Percentiles rank a stretch among this genome's conserved stretches.
Conservation (phyloP, 1,140 invertebrate genomes). For the Dolichoris vasculosae region DNA sequence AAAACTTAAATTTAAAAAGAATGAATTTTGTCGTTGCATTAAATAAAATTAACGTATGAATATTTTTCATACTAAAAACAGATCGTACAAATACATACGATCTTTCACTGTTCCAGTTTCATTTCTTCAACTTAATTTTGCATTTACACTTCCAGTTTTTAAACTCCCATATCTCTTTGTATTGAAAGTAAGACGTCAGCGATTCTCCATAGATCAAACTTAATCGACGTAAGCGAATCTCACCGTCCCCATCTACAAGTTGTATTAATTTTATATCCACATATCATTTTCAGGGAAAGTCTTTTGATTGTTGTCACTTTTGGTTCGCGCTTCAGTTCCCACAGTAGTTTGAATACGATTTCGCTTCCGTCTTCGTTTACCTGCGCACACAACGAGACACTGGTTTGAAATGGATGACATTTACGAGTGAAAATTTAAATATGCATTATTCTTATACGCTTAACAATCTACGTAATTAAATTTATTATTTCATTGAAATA, state of each 20-base stretch:
- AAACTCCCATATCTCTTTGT: not conserved
- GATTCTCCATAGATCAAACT: not conserved
- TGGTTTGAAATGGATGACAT: constrained; percentile 40
- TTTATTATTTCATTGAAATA: not conserved
- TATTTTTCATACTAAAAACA: not conserved
- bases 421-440: not conserved
- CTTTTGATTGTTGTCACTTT: constrained; percentile 49
- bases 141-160: not conserved
- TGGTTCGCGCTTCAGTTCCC: constrained; percentile 52
- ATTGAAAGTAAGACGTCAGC: not conserved
- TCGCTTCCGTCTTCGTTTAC: constrained; percentile 67
- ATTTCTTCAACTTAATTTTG: not conserved
- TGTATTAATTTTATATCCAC: constrained; percentile 57
- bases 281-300: constrained; percentile 61
- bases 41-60: not conserved
- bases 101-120: not conserved
- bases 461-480: not conserved
- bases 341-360: constrained; percentile 48
- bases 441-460: not conserved
- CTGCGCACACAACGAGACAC: constrained; percentile 64
- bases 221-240: not conserved
- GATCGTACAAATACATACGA: not conserved
- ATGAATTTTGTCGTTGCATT: not conserved
- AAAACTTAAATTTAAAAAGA: constrained; percentile 5
- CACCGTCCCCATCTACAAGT: not conserved